These are phyloP conservation scores for Dyspetes luteomarginatus DNA, from an alignment of 2,888 invertebrate genomes.

Conservation along the genomic window DNA sequence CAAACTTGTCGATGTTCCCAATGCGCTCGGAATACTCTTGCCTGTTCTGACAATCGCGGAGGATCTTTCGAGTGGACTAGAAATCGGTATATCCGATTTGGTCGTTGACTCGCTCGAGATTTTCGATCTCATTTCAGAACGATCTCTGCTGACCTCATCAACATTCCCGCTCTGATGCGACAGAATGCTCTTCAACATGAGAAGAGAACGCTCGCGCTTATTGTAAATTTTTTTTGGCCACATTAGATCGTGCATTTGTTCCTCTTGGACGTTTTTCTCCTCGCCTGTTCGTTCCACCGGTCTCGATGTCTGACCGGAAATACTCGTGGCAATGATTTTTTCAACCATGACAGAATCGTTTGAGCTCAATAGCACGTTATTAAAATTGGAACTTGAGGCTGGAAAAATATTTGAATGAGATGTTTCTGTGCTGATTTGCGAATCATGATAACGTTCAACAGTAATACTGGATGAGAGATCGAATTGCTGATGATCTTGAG, in stretches of 20 bases:
- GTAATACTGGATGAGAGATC: background rate
- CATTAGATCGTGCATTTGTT: background rate
- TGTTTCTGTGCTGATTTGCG: slow-evolving; percentile 17
- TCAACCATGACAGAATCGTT: background rate
- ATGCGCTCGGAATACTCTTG: slow-evolving; percentile 15
- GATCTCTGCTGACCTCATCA: slow-evolving; percentile 13
- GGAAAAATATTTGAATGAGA: slow-evolving; percentile 15
- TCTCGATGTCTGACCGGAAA: background rate
- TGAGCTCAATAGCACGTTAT: background rate
- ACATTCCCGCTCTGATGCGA: slow-evolving; percentile 47
- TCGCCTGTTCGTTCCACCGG: background rate
- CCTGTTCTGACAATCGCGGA: background rate
- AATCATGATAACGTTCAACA: slow-evolving; percentile 14
- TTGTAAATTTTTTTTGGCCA: slow-evolving; percentile 40
- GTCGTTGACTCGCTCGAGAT: slow-evolving; percentile 26
- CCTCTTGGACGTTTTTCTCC: background rate
- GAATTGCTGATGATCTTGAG: background rate
- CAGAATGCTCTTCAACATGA: slow-evolving; percentile 64
- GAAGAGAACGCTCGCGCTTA: slow-evolving; percentile 54
- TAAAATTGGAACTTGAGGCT: background rate
- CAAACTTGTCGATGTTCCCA: slow-evolving; percentile 45
- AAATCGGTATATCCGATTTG: slow-evolving; percentile 34
- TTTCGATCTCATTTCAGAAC: slow-evolving; percentile 26
- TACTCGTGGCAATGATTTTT: background rate
- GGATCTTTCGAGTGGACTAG: background rate